Evolutionary conservation across 2,797 vertebrate species (phyloP).

Genomic region (Eulemur rubriventer): DNA sequence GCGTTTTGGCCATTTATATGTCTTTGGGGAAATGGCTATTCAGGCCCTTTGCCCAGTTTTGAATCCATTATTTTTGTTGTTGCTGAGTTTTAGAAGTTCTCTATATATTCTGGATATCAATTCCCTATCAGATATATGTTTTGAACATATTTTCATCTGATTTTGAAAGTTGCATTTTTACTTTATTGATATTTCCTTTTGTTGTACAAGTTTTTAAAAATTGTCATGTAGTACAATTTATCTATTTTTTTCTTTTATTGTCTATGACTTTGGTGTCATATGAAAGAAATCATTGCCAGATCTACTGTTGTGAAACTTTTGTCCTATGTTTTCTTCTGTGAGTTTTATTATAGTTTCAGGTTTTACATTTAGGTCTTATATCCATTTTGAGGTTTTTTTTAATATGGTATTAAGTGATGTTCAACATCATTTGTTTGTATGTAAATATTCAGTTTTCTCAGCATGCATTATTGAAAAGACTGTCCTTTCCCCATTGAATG

Average conservation of each 20-base stretch:
- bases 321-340: neutral
- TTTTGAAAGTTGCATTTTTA: neutral
- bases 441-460: neutral
- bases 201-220: neutral
- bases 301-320: neutral
- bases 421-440: neutral
- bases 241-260: neutral
- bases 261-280: neutral
- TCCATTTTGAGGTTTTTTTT: neutral
- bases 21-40: neutral
- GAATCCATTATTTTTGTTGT: neutral
- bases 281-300: neutral
- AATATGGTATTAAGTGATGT: neutral
- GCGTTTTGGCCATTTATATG: neutral
- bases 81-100: neutral
- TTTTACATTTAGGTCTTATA: neutral
- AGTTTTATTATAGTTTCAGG: neutral
- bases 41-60: neutral
- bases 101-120: neutral
- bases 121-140: neutral
- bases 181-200: neutral
- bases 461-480: neutral
- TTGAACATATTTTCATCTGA: neutral
- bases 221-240: neutral
- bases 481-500: neutral